A percentile compares a stretch with the other conserved stretches of the same genome.
Evolutionary conservation across 2,797 vertebrate genomes (phyloP).

Genomic region (Eulemur mongoz): DNA sequence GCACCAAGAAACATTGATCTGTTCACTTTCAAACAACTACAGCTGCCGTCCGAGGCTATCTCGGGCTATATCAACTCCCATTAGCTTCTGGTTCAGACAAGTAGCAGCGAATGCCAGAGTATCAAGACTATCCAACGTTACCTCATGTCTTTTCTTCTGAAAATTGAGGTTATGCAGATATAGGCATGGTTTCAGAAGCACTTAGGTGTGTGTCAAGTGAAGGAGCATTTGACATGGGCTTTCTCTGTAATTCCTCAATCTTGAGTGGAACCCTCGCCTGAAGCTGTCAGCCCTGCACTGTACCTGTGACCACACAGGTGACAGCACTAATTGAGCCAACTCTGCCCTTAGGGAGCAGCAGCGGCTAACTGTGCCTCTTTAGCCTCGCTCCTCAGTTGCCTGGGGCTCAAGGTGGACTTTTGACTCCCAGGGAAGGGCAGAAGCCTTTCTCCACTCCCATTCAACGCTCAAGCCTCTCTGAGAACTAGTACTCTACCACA

Average conservation of each 20-base stretch:
- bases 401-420: background rate
- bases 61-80: background rate
- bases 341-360: background rate
- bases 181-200: background rate
- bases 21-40: background rate
- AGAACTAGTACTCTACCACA: background rate
- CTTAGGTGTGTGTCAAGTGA: background rate
- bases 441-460: background rate
- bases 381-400: background rate
- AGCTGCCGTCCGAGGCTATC: background rate
- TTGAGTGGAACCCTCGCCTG: background rate
- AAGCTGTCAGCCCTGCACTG: background rate
- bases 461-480: background rate
- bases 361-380: background rate
- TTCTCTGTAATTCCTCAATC: background rate
- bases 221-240: background rate
- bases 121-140: background rate
- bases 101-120: background rate
- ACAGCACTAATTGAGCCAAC: background rate
- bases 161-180: background rate
- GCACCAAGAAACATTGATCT: background rate
- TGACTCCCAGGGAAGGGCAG: background rate
- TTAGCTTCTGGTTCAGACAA: background rate
- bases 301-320: background rate
- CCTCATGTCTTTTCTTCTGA: background rate